phyloP scores from a whole-genome alignment of 2,797 vertebrate genomes.

The Rhodeus uyekii region DNA sequence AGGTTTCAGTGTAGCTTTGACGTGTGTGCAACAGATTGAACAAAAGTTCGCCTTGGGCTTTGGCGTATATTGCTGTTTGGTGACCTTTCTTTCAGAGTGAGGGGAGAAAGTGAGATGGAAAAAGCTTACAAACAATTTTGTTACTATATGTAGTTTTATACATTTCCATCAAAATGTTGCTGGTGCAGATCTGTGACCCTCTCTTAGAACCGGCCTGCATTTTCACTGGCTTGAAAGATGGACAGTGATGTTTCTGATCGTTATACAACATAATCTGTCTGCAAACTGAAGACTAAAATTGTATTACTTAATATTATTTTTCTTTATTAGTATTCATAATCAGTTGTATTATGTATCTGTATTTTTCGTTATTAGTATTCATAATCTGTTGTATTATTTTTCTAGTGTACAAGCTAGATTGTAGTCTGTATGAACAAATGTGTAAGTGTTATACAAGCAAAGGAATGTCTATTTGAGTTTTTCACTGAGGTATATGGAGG shows the following conservation, averaged over 20 bases:
- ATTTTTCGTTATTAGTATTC: too few relatives aligned
- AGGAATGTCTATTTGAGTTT: too few relatives aligned
- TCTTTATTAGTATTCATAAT: too few relatives aligned
- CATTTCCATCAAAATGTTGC: neutral
- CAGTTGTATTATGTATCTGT: too few relatives aligned
- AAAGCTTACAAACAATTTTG: neutral
- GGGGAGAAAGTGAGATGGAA: slow-evolving; percentile 7
- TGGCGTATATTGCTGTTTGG: slow-evolving; percentile 42
- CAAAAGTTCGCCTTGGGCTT: slow-evolving; percentile 7
- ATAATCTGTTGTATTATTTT: too few relatives aligned
- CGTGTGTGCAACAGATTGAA: slow-evolving; percentile 12
- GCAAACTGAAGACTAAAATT: too few relatives aligned
- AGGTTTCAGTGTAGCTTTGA: neutral
- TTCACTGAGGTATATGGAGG: too few relatives aligned
- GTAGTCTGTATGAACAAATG: too few relatives aligned
- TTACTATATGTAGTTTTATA: neutral
- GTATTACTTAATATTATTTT: too few relatives aligned
- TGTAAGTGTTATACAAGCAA: too few relatives aligned
- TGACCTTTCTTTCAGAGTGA: slow-evolving; percentile 50
- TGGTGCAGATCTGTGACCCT: neutral
- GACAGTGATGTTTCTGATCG: neutral
- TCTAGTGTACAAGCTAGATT: too few relatives aligned
- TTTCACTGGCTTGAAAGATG: neutral
- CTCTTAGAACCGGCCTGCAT: neutral
- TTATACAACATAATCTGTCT: neutral